phyloP scores from a whole-genome alignment of 2,888 invertebrate species.

The Mycalesis mineus region DNA sequence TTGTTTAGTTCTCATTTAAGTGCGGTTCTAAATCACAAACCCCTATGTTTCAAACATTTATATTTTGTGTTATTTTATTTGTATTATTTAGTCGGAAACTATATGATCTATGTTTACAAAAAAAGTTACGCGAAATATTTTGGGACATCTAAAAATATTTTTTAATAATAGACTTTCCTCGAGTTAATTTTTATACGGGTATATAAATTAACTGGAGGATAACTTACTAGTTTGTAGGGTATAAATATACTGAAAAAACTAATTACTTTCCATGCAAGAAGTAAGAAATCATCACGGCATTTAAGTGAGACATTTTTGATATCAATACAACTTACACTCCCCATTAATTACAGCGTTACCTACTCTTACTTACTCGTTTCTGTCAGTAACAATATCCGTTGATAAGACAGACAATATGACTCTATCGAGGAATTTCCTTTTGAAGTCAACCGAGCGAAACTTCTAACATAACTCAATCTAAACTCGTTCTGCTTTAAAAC shows the following conservation, averaged over 20 bases:
- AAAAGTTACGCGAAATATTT: no score
- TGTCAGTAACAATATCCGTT: not conserved
- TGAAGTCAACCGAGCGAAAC: not conserved
- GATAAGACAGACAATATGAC: not conserved
- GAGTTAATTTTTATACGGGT: no score
- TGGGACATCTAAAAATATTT: no score
- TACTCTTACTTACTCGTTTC: not conserved
- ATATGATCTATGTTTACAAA: no score
- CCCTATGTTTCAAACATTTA: not conserved
- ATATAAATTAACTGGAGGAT: no score
- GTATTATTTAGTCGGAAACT: no score
- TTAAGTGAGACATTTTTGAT: not conserved
- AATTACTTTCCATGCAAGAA: not conserved
- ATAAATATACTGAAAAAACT: not conserved
- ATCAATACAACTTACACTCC: not conserved
- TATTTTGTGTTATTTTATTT: constrained; percentile 3
- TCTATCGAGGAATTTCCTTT: not conserved
- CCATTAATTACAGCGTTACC: not conserved
- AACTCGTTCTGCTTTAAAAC: not conserved
- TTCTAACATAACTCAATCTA: not conserved
- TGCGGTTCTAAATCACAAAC: constrained; percentile 2
- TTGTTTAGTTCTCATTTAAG: constrained; percentile 24
- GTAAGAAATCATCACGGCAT: not conserved
- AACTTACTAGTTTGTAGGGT: no score
- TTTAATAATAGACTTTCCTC: no score